Percentiles rank a stretch among this genome's conserved stretches.
Evolutionary conservation across 2,797 vertebrate genomes (phyloP).

Genomic region (Dermochelys coriacea): DNA sequence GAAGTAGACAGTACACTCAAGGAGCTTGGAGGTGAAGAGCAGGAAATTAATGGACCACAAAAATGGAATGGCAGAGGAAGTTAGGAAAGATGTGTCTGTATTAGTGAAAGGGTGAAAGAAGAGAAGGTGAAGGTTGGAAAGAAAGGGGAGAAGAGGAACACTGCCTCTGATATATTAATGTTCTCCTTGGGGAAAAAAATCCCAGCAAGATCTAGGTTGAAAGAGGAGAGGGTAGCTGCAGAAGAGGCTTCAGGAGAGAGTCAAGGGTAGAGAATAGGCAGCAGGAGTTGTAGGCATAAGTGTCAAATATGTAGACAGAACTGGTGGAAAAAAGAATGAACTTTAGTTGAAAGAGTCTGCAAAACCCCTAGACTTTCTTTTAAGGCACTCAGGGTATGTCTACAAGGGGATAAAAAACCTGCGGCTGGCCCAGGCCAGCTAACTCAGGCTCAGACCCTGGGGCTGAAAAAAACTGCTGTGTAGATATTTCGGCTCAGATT

Average conservation of each 20-base stretch:
- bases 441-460: too few species aligned
- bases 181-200: neutral
- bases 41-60: neutral
- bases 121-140: neutral
- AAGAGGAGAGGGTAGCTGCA: neutral
- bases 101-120: neutral
- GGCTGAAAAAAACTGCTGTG: too few species aligned
- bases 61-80: neutral
- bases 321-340: neutral
- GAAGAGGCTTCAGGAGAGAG: neutral
- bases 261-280: neutral
- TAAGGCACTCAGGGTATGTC: too few species aligned
- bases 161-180: neutral
- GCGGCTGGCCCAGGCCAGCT: too few species aligned
- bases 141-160: neutral
- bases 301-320: neutral
- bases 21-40: neutral
- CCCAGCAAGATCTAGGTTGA: neutral
- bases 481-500: too few species aligned
- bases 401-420: too few species aligned
- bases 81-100: neutral
- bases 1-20: neutral
- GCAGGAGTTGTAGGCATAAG: neutral
- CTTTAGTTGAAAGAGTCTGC: neutral
- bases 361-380: neutral